These are phyloP conservation scores for Aplysia californica DNA, from an alignment of 1,140 invertebrate genomes.

Conservation along the genomic window DNA sequence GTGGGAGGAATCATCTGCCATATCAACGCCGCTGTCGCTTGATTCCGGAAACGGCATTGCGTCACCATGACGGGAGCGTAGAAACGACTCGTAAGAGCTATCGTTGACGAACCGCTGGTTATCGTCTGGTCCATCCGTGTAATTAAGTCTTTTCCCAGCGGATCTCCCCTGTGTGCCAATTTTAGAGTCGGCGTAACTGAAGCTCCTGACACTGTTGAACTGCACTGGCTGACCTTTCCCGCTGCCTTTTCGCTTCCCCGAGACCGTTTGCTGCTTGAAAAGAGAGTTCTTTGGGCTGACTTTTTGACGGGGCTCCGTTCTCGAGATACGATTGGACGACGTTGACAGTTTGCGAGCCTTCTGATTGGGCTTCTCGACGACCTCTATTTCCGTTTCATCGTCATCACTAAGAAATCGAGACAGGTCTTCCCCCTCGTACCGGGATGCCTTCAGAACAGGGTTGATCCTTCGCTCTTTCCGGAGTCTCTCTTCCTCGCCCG, in stretches of 20 bases:
- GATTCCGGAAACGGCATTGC: neutral
- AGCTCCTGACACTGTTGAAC: slow-evolving; percentile 25
- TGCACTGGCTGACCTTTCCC: neutral
- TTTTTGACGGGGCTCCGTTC: too few relatives aligned
- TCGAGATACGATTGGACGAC: too few relatives aligned
- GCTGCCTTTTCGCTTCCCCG: slow-evolving; percentile 12
- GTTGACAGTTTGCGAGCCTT: slow-evolving; percentile 9
- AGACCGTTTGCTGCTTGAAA: neutral
- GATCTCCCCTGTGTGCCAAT: slow-evolving; percentile 16
- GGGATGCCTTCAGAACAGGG: too few relatives aligned
- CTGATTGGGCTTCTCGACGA: slow-evolving; percentile 17
- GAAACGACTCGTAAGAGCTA: slow-evolving; percentile 31
- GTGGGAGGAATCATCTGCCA: neutral
- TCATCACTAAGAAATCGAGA: slow-evolving; percentile 31
- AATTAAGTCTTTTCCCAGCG: neutral
- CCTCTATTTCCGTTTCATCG: too few relatives aligned
- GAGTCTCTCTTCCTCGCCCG: neutral
- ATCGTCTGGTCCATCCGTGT: neutral
- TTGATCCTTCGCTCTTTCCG: neutral
- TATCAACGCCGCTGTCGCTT: neutral
- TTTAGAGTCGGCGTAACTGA: slow-evolving; percentile 39
- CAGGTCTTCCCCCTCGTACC: slow-evolving; percentile 36
- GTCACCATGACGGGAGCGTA: slow-evolving; percentile 23
- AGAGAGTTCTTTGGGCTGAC: slow-evolving; percentile 9
- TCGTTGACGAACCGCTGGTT: slow-evolving; percentile 18